phyloP scores from a whole-genome alignment of 2,888 invertebrate species.

The Plutella xylostella region DNA sequence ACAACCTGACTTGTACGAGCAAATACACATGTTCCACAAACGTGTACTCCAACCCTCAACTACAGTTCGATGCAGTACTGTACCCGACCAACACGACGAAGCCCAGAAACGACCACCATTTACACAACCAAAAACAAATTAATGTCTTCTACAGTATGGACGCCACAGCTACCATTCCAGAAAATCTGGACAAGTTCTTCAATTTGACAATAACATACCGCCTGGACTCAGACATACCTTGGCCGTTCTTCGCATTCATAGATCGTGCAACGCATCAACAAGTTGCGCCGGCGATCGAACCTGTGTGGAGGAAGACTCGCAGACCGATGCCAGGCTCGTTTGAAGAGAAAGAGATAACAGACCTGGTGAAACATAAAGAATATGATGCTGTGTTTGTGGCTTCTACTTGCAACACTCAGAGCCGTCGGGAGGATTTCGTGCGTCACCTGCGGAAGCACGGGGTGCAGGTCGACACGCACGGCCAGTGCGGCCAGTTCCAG shows the following conservation, averaged over 20 bases:
- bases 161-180: no score
- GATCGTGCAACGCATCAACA: neutral
- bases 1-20: no score
- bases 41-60: no score
- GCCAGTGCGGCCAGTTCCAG: neutral
- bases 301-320: neutral
- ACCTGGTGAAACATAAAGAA: neutral
- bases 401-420: conserved; percentile 1
- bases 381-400: neutral
- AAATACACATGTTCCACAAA: no score
- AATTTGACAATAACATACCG: conserved; percentile 3
- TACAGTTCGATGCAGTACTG: no score
- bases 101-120: no score
- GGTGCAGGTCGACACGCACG: neutral
- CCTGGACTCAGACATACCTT: conserved; percentile 3
- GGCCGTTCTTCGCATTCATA: neutral
- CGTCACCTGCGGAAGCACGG: no score
- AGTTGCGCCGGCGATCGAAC: neutral
- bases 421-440: no score
- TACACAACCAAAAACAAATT: no score
- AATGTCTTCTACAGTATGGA: no score
- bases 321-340: neutral
- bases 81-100: no score
- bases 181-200: neutral
- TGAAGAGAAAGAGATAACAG: neutral